phyloP scores from a whole-genome alignment of 2,888 invertebrate species.

The Stegana nigrithorax region DNA sequence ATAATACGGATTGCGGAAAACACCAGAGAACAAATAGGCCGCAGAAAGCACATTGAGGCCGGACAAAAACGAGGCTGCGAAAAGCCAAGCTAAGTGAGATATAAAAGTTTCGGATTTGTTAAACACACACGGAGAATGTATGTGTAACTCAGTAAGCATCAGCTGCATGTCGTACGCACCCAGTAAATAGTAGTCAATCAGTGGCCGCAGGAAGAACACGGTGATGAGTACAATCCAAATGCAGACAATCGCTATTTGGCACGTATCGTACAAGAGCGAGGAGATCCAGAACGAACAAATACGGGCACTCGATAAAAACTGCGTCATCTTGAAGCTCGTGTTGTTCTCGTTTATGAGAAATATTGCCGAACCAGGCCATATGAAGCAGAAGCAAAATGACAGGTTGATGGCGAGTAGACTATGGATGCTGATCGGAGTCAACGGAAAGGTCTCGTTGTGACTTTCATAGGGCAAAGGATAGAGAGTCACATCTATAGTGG shows the following conservation, averaged over 20 bases:
- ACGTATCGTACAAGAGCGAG: constrained; percentile 24
- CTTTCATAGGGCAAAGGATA: constrained; percentile 35
- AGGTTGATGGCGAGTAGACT: constrained; percentile 36
- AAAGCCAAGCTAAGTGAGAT: constrained; percentile 26
- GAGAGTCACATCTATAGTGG: constrained; percentile 41
- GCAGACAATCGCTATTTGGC: constrained; percentile 4
- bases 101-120: no score
- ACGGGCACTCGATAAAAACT: constrained; percentile 40
- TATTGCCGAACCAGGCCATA: constrained; percentile 30
- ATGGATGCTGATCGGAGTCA: constrained; percentile 31
- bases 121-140: not conserved
- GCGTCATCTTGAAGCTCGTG: constrained; percentile 34
- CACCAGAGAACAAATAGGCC: constrained; percentile 45
- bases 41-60: constrained; percentile 26
- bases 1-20: constrained; percentile 73
- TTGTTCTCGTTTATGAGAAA: constrained; percentile 26
- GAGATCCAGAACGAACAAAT: constrained; percentile 20
- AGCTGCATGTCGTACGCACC: constrained; percentile 12
- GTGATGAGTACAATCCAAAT: constrained; percentile 51
- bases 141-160: not conserved
- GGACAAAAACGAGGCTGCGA: constrained; percentile 18
- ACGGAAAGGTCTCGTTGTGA: constrained; percentile 19
- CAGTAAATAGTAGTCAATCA: constrained; percentile 23
- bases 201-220: constrained; percentile 23
- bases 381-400: constrained; percentile 31